phyloP scores from a whole-genome alignment of 2,888 invertebrate species.

The Cheiracanthium punctorium region DNA sequence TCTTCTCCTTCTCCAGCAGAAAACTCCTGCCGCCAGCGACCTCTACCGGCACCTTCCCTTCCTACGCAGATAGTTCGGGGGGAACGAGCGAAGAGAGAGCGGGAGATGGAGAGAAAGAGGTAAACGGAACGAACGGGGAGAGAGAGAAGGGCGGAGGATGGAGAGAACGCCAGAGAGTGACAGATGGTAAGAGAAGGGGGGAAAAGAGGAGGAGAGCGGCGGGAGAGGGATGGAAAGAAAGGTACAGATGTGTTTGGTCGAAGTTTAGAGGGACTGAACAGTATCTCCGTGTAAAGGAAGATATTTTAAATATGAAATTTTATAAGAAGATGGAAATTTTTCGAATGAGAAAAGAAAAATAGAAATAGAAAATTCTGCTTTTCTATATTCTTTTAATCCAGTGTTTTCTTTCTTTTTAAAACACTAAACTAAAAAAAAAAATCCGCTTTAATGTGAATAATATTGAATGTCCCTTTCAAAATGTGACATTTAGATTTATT shows the following conservation, averaged over 20 bases:
- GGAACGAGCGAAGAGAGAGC: conserved; percentile 8
- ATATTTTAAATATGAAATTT: not conserved
- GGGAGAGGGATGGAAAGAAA: conserved; percentile 17
- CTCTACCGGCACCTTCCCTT: not conserved
- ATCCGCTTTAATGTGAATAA: no score
- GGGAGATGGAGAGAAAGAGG: not conserved
- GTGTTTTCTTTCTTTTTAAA: no score
- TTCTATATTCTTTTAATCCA: no score
- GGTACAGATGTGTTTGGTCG: conserved; percentile 49
- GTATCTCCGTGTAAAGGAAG: not conserved
- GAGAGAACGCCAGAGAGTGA: conserved; percentile 63
- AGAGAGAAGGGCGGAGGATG: conserved; percentile 46
- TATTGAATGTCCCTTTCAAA: no score
- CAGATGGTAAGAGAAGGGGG: conserved; percentile 46
- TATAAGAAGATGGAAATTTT: not conserved
- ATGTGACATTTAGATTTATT: no score
- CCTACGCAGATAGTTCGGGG: conserved; percentile 15
- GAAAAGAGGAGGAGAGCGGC: not conserved
- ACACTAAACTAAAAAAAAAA: no score
- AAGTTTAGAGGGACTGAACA: not conserved
- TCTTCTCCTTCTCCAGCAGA: not conserved
- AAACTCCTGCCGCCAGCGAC: not conserved
- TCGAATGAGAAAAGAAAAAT: no score
- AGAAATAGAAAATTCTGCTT: no score
- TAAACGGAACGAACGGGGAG: conserved; percentile 32